Conservation (phyloP, 2,113 vertebrate species). For the Gobius niger region DNA sequence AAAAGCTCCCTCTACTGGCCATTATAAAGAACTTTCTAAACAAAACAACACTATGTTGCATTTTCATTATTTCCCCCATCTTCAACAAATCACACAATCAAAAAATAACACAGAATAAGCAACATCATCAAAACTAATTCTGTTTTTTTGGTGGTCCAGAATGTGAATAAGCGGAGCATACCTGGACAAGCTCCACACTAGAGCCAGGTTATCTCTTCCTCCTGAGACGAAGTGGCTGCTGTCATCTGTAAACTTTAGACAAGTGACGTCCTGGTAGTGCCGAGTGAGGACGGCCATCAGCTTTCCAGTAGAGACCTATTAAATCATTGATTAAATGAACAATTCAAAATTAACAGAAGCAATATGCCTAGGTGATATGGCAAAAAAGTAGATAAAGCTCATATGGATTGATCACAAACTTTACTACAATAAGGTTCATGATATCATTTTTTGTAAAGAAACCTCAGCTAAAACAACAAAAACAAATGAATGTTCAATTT, state of each 20-base stretch:
- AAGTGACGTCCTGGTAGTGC: constrained; percentile 94
- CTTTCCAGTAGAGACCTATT: constrained; percentile 88
- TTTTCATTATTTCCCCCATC: not conserved
- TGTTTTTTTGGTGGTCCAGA: not conserved
- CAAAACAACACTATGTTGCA: not conserved
- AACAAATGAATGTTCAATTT: no score
- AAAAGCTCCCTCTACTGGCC: constrained; percentile 3
- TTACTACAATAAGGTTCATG: no score
- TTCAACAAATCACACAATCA: not conserved
- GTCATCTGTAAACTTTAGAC: constrained; percentile 90
- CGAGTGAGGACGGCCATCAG: constrained; percentile 87
- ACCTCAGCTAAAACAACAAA: no score
- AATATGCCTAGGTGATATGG: no score
- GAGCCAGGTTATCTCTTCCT: constrained; percentile 90
- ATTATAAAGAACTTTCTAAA: not conserved
- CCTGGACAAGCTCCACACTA: constrained; percentile 92
- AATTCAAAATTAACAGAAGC: no score
- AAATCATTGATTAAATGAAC: not conserved
- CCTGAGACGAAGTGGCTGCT: constrained; percentile 93
- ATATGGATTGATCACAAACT: no score
- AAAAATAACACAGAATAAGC: not conserved
- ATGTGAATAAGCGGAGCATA: constrained; percentile 47
- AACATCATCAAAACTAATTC: not conserved
- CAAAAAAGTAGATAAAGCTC: no score
- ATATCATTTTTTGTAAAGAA: no score